These are phyloP conservation scores for Agonopterix arenella DNA, from an alignment of 2,888 invertebrate genomes.

Conservation along the genomic window DNA sequence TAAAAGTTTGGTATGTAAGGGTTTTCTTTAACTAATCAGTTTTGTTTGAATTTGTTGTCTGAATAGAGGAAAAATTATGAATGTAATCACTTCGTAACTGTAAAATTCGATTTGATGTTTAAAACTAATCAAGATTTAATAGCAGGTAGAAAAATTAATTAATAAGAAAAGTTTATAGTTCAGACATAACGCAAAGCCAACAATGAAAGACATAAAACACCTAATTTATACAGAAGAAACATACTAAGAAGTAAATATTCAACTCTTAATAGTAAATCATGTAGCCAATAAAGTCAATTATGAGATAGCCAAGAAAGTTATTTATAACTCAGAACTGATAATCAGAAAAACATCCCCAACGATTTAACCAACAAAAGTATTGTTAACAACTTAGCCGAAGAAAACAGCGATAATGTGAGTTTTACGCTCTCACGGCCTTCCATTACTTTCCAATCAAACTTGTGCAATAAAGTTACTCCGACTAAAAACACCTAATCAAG, in stretches of 20 bases:
- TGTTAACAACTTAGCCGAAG: slow-evolving; percentile 20
- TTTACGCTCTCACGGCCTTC: slow-evolving; percentile 30
- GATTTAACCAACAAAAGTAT: slow-evolving; percentile 30
- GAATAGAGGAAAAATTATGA: no score
- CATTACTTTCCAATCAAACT: slow-evolving; percentile 58
- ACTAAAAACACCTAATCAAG: slow-evolving; percentile 51
- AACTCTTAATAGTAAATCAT: slow-evolving; percentile 11
- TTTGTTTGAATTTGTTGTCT: no score
- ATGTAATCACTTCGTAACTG: no score
- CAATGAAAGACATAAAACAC: no score
- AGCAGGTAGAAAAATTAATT: no score
- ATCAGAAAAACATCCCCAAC: slow-evolving; percentile 18
- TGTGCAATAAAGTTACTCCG: slow-evolving; percentile 46
- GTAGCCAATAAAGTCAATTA: slow-evolving; percentile 12
- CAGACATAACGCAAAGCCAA: no score
- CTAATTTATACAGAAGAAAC: neutral
- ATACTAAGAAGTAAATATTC: slow-evolving; percentile 1
- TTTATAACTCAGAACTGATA: slow-evolving; percentile 7
- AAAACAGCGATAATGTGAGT: slow-evolving; percentile 37
- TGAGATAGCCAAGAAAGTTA: slow-evolving; percentile 7
- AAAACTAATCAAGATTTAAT: no score
- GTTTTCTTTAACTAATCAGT: no score
- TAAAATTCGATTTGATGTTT: no score
- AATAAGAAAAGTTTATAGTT: no score
- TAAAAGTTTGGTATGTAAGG: no score